These are phyloP conservation scores for Drosophila leonis DNA, from an alignment of 2,888 invertebrate species.

Conservation along the genomic window DNA sequence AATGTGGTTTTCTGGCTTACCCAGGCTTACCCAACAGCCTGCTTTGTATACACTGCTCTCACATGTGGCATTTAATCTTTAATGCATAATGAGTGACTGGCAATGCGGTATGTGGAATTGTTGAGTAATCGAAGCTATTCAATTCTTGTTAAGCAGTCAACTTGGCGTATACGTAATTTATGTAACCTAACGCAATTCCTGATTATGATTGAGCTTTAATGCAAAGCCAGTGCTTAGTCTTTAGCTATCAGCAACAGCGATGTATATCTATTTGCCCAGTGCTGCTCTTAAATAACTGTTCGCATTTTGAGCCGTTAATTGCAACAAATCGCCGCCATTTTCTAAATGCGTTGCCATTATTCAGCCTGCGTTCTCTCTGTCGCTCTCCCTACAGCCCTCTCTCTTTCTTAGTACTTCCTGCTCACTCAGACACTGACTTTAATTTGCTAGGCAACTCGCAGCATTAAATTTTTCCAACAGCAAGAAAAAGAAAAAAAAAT, in stretches of 20 bases:
- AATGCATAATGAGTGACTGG: slow-evolving; percentile 11
- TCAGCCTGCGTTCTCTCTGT: slow-evolving; percentile 26
- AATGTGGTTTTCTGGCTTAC: slow-evolving; percentile 6
- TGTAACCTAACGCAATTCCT: not conserved
- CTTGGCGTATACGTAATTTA: slow-evolving; percentile 1
- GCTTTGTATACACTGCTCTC: slow-evolving; percentile 2
- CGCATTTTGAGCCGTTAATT: slow-evolving; percentile 63
- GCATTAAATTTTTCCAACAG: slow-evolving; percentile 61
- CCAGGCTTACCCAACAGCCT: not conserved
- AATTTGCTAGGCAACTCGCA: slow-evolving; percentile 31
- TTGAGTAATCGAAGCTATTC: not conserved
- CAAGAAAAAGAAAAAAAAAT: slow-evolving; percentile 31
- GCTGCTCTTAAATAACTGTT: slow-evolving; percentile 54
- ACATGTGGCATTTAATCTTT: not conserved
- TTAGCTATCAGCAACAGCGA: not conserved
- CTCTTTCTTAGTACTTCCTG: not conserved
- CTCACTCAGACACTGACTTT: slow-evolving; percentile 10
- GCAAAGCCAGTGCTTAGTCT: not conserved
- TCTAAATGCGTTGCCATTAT: slow-evolving; percentile 62
- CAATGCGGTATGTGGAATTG: slow-evolving; percentile 1
- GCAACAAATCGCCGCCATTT: slow-evolving; percentile 77
- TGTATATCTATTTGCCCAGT: slow-evolving; percentile 7
- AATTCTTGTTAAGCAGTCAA: slow-evolving; percentile 13
- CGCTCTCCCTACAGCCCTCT: not conserved
- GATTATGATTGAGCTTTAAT: slow-evolving; percentile 10